These are phyloP conservation scores for Chanos chanos DNA, from an alignment of 2,797 vertebrate genomes.

Conservation along the genomic window DNA sequence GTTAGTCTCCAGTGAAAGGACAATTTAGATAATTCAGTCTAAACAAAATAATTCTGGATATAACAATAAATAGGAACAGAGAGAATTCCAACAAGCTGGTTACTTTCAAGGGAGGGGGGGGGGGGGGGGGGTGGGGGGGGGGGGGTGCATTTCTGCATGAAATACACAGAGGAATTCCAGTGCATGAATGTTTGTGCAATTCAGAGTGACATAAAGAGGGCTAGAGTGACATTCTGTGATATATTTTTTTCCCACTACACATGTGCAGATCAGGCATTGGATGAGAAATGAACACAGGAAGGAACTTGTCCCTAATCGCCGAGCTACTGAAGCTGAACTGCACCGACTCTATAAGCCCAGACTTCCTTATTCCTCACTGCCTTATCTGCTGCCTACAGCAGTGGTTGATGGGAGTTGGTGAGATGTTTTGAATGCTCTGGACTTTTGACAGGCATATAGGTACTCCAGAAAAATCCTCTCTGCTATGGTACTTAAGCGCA, in stretches of 20 bases:
- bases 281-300: slow-evolving; percentile 48
- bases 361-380: slow-evolving; percentile 52
- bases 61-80: no score
- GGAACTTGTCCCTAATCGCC: slow-evolving; percentile 52
- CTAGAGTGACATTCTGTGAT: slow-evolving; percentile 33
- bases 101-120: no score
- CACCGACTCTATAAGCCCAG: slow-evolving; percentile 45
- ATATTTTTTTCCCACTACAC: slow-evolving; percentile 34
- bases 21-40: no score
- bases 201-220: slow-evolving; percentile 45
- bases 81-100: no score
- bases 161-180: slow-evolving; percentile 35
- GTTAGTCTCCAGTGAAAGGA: no score
- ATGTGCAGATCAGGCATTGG: slow-evolving; percentile 40
- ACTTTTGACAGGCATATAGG: neutral
- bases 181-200: slow-evolving; percentile 58
- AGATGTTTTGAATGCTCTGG: slow-evolving; percentile 32
- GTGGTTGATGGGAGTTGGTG: slow-evolving; percentile 54
- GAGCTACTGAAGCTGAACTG: slow-evolving; percentile 43
- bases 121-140: no score
- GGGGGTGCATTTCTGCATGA: neutral
- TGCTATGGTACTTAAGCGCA: slow-evolving; percentile 1
- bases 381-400: slow-evolving; percentile 62
- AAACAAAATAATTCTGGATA: no score
- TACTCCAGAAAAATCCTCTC: neutral